A percentile compares a stretch with the other conserved stretches of the same genome.
Conservation (phyloP, 2,888 invertebrate genomes). For the Spisula subtruncata region DNA sequence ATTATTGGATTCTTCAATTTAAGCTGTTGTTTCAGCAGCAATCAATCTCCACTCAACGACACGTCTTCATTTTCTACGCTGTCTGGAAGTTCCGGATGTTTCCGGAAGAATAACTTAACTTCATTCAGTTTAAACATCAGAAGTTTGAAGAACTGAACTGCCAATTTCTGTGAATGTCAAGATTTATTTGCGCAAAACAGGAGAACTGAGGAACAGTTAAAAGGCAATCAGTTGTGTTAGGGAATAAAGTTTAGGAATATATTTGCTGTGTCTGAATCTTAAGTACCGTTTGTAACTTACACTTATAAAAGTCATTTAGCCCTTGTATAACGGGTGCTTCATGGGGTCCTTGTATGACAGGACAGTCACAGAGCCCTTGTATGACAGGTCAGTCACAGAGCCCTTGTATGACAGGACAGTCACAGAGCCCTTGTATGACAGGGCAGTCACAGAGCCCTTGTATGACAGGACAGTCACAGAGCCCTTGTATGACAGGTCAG, state of each 20-base stretch:
- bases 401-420: too few relatives aligned
- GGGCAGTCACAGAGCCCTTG: too few relatives aligned
- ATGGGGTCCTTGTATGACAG: too few relatives aligned
- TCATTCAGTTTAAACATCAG: conserved; percentile 4
- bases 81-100: background rate
- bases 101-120: conserved; percentile 5
- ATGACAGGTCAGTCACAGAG: too few relatives aligned
- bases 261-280: background rate
- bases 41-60: conserved; percentile 23
- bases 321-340: too few relatives aligned
- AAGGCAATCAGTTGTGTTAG: background rate
- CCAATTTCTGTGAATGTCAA: background rate
- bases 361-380: too few relatives aligned
- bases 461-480: too few relatives aligned
- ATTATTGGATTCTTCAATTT: conserved; percentile 4
- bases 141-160: background rate
- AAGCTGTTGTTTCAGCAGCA: conserved; percentile 4
- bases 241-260: background rate
- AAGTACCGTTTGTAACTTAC: too few relatives aligned
- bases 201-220: background rate
- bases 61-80: background rate
- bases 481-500: too few relatives aligned
- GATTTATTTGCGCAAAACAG: background rate
- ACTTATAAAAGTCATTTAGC: too few relatives aligned
- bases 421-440: too few relatives aligned